Conservation (phyloP, 2,888 invertebrate genomes). For the Cremastinae sp. region DNA sequence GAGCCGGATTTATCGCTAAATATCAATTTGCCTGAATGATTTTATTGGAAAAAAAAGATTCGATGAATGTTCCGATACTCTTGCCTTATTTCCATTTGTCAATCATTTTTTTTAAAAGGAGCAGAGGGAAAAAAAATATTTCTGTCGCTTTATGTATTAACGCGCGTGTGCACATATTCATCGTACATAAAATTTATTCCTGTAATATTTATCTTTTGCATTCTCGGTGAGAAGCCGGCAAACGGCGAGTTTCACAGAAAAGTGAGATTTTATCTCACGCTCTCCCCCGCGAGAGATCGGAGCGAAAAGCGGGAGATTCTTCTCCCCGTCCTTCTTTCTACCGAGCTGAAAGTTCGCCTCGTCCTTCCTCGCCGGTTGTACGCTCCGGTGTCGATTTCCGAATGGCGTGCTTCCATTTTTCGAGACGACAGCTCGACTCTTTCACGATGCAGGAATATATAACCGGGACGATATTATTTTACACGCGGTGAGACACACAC, state of each 20-base stretch:
- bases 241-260: conserved; percentile 68
- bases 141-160: conserved; percentile 25
- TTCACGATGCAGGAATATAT: conserved; percentile 54
- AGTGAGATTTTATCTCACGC: conserved; percentile 73
- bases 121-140: conserved; percentile 17
- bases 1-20: no score
- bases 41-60: no score
- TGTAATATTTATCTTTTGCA: conserved; percentile 51
- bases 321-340: conserved; percentile 6
- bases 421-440: conserved; percentile 62
- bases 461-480: conserved; percentile 72
- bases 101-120: not conserved
- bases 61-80: no score
- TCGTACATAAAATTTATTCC: conserved; percentile 29
- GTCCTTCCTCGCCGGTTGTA: conserved; percentile 57
- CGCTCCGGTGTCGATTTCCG: conserved; percentile 72
- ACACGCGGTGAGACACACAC: conserved; percentile 60
- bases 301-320: conserved; percentile 18
- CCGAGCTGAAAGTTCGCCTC: conserved; percentile 4
- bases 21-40: no score
- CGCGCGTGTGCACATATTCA: conserved; percentile 9
- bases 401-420: conserved; percentile 65
- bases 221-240: conserved; percentile 57
- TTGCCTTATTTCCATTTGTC: no score
- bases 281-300: conserved; percentile 64